Evolutionary conservation across 2,888 invertebrate species (phyloP).

Genomic region (Cyrtodaria siliqua): DNA sequence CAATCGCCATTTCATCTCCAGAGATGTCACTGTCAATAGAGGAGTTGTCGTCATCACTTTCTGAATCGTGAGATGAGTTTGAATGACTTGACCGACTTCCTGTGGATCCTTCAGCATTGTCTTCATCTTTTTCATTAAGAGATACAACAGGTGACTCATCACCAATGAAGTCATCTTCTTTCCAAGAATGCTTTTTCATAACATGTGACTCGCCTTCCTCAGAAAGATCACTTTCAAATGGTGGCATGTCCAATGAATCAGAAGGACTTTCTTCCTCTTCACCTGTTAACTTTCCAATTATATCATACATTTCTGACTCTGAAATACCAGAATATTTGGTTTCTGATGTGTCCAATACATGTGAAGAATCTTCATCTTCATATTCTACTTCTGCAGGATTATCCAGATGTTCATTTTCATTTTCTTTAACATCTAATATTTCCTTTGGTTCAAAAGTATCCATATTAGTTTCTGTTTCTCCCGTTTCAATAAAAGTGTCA

Average conservation of each 20-base stretch:
- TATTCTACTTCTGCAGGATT: not conserved
- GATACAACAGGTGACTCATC: constrained; percentile 18
- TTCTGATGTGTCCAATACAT: not conserved
- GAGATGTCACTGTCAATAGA: constrained; percentile 55
- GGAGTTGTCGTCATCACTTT: constrained; percentile 24
- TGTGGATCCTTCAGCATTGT: not conserved
- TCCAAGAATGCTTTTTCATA: not conserved
- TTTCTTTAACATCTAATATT: no score
- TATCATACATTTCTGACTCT: constrained; percentile 45
- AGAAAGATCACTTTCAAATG: constrained; percentile 1
- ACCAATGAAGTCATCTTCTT: not conserved
- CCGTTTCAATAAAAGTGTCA: not conserved
- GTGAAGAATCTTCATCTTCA: not conserved
- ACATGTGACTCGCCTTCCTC: not conserved
- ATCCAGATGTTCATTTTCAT: not conserved
- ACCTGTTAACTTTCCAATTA: constrained; percentile 40
- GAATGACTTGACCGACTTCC: constrained; percentile 15
- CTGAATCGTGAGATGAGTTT: constrained; percentile 8
- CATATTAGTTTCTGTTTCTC: not conserved
- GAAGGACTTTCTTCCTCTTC: constrained; percentile 20
- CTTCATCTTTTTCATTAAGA: constrained; percentile 5
- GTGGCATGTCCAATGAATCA: constrained; percentile 2
- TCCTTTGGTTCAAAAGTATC: not conserved
- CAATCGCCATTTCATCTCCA: constrained; percentile 43
- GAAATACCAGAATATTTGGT: constrained; percentile 18